These are phyloP conservation scores for Barbus barbus DNA, from an alignment of 2,113 vertebrate species.

Conservation along the genomic window DNA sequence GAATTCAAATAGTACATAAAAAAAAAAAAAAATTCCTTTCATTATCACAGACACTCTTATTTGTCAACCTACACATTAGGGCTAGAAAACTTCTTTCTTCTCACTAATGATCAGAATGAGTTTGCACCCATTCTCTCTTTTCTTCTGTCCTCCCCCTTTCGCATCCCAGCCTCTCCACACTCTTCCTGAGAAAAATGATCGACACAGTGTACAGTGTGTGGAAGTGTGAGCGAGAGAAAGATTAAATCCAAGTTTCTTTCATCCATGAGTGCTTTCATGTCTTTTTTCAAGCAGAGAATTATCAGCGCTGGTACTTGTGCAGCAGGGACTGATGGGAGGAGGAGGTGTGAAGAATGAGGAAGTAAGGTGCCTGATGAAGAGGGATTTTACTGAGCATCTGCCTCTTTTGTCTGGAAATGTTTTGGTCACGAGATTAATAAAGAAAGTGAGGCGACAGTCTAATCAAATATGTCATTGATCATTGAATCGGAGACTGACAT, in stretches of 20 bases:
- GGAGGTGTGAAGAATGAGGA: conserved; percentile 38
- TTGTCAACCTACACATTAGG: conserved; percentile 80
- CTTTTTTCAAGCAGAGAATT: conserved; percentile 72
- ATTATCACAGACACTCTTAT: neutral
- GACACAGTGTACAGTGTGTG: conserved; percentile 83
- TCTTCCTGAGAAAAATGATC: conserved; percentile 75
- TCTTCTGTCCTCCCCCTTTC: conserved; percentile 48
- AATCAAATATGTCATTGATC: conserved; percentile 5
- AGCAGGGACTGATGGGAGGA: conserved; percentile 49
- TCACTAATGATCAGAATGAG: conserved; percentile 84
- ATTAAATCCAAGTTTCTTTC: conserved; percentile 97
- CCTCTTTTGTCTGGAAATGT: conserved; percentile 9
- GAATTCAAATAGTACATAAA: neutral
- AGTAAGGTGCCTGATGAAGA: conserved; percentile 32
- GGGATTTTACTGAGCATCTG: conserved; percentile 29
- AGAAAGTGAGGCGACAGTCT: neutral
- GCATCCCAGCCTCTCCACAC: neutral
- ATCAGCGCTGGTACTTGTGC: conserved; percentile 62
- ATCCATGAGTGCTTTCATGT: conserved; percentile 97
- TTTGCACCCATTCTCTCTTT: conserved; percentile 84
- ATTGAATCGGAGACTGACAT: neutral
- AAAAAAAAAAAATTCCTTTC: too few species aligned
- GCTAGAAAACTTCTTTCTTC: conserved; percentile 84
- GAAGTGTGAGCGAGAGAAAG: conserved; percentile 71
- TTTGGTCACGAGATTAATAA: conserved; percentile 36